Evolutionary conservation across 2,797 vertebrate genomes (phyloP).

Genomic region (Chaetodon trifasciatus): DNA sequence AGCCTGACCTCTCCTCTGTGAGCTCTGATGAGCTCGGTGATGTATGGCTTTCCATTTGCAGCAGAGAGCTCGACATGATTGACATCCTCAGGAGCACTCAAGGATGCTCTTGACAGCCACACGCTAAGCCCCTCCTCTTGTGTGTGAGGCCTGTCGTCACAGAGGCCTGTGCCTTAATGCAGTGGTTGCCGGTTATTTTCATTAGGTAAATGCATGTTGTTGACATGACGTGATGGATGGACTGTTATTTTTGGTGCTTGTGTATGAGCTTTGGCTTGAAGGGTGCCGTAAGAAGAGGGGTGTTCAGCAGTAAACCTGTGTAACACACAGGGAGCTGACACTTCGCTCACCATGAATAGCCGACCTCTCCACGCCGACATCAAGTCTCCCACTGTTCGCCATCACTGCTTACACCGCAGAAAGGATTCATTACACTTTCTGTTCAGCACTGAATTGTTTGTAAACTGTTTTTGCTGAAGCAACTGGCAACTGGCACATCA

Average conservation of each 20-base stretch:
- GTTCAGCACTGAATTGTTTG: not conserved
- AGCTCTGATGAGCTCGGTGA: conserved; percentile 42
- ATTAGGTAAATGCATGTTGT: conserved; percentile 80
- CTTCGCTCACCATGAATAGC: conserved; percentile 30
- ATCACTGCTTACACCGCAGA: not conserved
- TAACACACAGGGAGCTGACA: conserved; percentile 37
- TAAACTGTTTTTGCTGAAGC: conserved; percentile 1
- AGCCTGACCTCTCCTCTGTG: conserved; percentile 45
- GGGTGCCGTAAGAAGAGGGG: conserved; percentile 49
- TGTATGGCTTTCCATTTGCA: conserved; percentile 64
- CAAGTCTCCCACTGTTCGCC: conserved; percentile 22
- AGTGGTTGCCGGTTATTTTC: conserved; percentile 70
- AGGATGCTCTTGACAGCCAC: conserved; percentile 63
- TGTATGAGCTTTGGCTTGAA: conserved; percentile 46
- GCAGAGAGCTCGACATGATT: conserved; percentile 65
- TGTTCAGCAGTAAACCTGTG: conserved; percentile 57
- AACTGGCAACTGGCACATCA: not conserved
- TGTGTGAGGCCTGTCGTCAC: conserved; percentile 37
- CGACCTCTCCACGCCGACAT: conserved; percentile 31
- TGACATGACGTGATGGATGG: conserved; percentile 73
- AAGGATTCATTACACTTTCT: not conserved
- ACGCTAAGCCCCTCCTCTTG: conserved; percentile 41
- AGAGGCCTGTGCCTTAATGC: conserved; percentile 45
- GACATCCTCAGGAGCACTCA: conserved; percentile 75
- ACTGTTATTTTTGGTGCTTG: conserved; percentile 66